Evolutionary conservation across 2,888 invertebrate species (phyloP), one percentile per base, ranked within the genome.

Genomic region (Chaetoderma sp.): DNA sequence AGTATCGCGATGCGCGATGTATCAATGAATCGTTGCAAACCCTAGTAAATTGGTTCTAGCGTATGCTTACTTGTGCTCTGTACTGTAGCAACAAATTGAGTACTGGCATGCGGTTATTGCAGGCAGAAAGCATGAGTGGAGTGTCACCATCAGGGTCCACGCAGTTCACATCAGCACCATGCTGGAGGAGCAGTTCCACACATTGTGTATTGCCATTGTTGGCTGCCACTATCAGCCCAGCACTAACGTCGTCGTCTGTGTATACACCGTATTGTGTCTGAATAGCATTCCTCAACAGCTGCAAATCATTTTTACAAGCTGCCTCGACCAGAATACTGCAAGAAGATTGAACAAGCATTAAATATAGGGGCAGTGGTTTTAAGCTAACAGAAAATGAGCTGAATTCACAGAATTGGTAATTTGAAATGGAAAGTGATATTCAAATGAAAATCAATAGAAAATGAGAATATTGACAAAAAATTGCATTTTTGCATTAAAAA

Each of bases 61-160:
- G 47, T n/a, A 55, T 16, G 60, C 68, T 67, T 2, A 75, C 62
- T 33, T 70, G 62, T 52, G 68, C 61, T 4, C 68, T 63, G 10
- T 39, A 39, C 23, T 49, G 30, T 5, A 74, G 28, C 60, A 74
- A 60, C 30, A 67, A 52, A 10, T 63, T 52, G 2, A 68, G 67
- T 13, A 72, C 60, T 6, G 60, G 44, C 21, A 63, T 30, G 45
- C 70, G 65, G 49, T 69, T 65, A 57, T 76, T 74, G 58, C 67
- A 39, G 13, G 68, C 67, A 5, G 75, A 74, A 16, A 75, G 45
- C 70, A 73, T 73, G 23, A 77, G 63, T 2, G 75, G 67, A 0
- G 73, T 74, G 61, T 77, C 73, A 8, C 74, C 73, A 55, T 77
- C 75, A 36, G 62, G 32, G 57, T 77, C 74, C 13, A 67, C 69